Conservation (phyloP, 2,113 vertebrate species). For the Isurus oxyrinchus region DNA sequence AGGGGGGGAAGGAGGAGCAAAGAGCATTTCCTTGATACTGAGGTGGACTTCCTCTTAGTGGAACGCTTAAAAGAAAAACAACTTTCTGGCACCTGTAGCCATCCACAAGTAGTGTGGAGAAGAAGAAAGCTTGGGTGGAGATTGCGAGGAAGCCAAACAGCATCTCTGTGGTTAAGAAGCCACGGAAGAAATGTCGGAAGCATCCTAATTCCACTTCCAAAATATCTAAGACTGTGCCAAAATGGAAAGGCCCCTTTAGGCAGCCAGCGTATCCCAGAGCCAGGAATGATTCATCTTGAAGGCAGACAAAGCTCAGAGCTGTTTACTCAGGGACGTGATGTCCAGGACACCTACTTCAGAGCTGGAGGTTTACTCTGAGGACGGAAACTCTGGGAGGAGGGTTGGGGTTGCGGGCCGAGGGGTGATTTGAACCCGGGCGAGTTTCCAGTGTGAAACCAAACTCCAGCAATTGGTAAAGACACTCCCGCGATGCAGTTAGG, state of each 20-base stretch:
- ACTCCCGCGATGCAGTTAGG: not conserved
- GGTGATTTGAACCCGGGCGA: not conserved
- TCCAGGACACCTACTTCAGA: not conserved
- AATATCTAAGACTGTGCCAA: not conserved
- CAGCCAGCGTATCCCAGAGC: not conserved
- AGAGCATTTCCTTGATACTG: not conserved
- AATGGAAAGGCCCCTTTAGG: not conserved
- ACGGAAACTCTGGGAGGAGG: not conserved
- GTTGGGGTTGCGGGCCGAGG: too few species aligned
- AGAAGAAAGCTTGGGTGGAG: constrained; percentile 5
- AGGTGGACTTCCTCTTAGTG: not conserved
- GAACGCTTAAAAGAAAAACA: not conserved
- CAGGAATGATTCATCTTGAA: not conserved
- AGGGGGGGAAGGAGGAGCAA: not conserved
- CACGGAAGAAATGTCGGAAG: not conserved
- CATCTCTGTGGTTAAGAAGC: not conserved
- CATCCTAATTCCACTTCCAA: not conserved
- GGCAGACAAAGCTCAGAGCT: not conserved
- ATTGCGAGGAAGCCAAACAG: not conserved
- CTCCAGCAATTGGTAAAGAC: not conserved
- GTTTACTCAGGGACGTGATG: not conserved
- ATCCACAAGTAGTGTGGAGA: not conserved
- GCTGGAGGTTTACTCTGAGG: not conserved
- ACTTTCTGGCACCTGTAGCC: not conserved
- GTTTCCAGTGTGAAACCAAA: not conserved